These are phyloP conservation scores for Carterocephalus palaemon DNA, from an alignment of 2,888 invertebrate genomes.

Conservation along the genomic window DNA sequence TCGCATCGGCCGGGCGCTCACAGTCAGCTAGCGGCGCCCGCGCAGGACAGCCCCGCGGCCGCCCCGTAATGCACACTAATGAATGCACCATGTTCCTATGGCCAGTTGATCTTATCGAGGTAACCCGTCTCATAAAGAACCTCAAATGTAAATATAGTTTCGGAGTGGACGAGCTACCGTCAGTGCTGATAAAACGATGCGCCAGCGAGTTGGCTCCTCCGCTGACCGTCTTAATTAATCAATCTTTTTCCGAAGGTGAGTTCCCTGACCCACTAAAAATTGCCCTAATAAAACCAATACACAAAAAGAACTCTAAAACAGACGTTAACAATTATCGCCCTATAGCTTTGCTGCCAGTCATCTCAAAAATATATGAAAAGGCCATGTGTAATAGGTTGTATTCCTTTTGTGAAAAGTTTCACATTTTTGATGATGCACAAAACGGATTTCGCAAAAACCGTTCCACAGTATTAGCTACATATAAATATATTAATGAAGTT, in stretches of 20 bases:
- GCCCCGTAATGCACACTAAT: too few relatives aligned
- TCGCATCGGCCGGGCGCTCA: too few relatives aligned
- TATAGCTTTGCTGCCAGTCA: neutral
- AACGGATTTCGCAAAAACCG: neutral
- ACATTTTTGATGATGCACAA: neutral
- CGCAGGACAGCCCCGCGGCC: too few relatives aligned
- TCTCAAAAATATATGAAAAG: neutral
- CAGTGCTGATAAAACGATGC: neutral
- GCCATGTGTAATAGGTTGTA: neutral
- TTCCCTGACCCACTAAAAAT: neutral
- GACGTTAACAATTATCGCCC: neutral
- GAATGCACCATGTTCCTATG: too few relatives aligned
- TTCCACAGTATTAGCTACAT: neutral
- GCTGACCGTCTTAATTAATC: neutral
- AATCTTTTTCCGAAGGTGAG: neutral
- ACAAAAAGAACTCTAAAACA: neutral
- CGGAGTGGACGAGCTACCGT: neutral
- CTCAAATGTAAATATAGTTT: too few relatives aligned
- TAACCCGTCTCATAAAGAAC: too few relatives aligned
- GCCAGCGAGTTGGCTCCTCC: neutral
- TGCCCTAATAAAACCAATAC: neutral
- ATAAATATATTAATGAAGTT: neutral
- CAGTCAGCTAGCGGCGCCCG: too few relatives aligned
- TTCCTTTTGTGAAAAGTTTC: neutral
- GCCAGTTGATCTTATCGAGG: too few relatives aligned